Percentiles rank a stretch among this genome's conserved stretches.
Conservation (phyloP, 2,888 invertebrate genomes). For the Piscicola geometra region DNA sequence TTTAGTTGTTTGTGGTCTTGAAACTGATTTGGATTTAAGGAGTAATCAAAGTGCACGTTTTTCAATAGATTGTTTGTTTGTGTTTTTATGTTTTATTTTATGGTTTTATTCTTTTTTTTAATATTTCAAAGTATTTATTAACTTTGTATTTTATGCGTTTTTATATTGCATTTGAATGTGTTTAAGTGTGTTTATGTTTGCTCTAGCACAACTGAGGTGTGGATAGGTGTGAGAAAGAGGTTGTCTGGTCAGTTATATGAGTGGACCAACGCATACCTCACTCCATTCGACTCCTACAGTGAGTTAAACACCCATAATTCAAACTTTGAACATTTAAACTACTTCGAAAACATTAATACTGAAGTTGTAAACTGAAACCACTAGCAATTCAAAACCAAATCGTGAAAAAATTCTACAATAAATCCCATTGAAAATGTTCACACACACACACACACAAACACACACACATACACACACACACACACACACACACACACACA, state of each 20-base stretch:
- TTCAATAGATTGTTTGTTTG: neutral
- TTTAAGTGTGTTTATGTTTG: neutral
- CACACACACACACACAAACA: too few species aligned
- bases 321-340: neutral
- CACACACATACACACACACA: too few species aligned
- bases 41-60: too few species aligned
- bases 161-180: too few species aligned
- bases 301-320: neutral
- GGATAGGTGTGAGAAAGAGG: slow-evolving; percentile 25
- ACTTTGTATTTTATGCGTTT: too few species aligned
- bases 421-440: too few species aligned
- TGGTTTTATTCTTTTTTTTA: too few species aligned
- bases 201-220: neutral
- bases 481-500: too few species aligned
- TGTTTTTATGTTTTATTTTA: neutral
- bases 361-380: neutral
- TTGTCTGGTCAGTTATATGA: slow-evolving; percentile 15
- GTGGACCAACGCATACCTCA: slow-evolving; percentile 27
- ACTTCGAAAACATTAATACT: neutral
- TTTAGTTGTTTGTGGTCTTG: neutral
- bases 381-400: neutral
- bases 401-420: too few species aligned
- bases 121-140: too few species aligned
- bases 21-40: neutral
- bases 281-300: slow-evolving; percentile 13